Evolutionary conservation across 2,113 vertebrate genomes (phyloP), one percentile per base, ranked within the genome.

Genomic region (Ardeotis arabs): DNA sequence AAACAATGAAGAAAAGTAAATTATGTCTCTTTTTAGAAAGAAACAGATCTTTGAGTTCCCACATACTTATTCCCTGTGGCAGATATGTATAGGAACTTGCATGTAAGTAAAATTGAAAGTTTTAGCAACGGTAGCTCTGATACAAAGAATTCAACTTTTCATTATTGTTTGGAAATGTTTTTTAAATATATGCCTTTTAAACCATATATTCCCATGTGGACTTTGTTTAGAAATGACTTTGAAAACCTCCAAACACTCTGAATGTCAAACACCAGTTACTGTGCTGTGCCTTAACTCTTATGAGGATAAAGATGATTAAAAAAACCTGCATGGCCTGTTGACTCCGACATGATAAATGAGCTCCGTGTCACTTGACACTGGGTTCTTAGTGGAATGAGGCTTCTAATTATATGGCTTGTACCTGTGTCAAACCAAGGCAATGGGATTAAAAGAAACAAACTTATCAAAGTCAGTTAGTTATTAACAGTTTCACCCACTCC

Each of bases 401-500:
- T 72, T 87, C 75, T 93, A 89, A 96, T 78, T 95, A 44, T 2
- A 2, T 72, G 86, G 74, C 50, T 95, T 89, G 44, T 87, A 79
- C 39, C 69, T 44, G 10, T 94, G 74, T 87, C 69, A 68, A 64
- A 49, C 29, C 53, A 67, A 94, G 67, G 66, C 33, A 83, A 73
- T 64, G 63, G 33, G 68, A 87, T 91, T 69, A 81, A 95, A 87
- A 95, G 86, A 81, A 92, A 75, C 24, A 85, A 89, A 87, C 33
- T 24, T 50, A 87, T 41, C 73, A 87, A 85, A 89, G 55, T 85
- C 62, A 81, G 47, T 60, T 63, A 63, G 31, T 78, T 94, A 60
- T 80, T 81, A 80, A 76, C 47, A 75, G 35, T 35, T 93, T 81
- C 52, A 72, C 39, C 52, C 73, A 29, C 39, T 75, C 44, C 53